Evolutionary conservation across 2,888 invertebrate genomes (phyloP), one percentile per base, ranked within the genome.

Genomic region (Cheilosia impressa): DNA sequence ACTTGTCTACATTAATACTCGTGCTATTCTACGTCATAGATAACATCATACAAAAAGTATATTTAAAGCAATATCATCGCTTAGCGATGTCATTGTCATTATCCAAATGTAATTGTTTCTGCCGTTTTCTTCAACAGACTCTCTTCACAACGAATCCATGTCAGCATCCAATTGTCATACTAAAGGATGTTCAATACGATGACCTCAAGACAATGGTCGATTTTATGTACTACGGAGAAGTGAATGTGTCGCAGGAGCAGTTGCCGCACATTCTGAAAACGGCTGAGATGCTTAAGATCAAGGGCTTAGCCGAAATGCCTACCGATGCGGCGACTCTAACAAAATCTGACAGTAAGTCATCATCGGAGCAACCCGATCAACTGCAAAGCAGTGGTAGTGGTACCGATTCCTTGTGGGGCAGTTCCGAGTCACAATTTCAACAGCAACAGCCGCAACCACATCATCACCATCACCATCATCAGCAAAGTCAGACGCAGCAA

Each of bases 171-270:
- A 97, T 97, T 89, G 97, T 97, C 62, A 97, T 97, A 89, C 93
- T 97, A 58, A 97, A 97, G 92, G 97, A 97, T 93, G 96, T 97
- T 10, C 96, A 96, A 89, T 97, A 96, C 90, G 94, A 95, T 63
- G 97, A 97, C 92, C 94, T 97, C 77, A 96, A 96, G 90, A 96
- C 96, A 34, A 96, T 97, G 94, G 96, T 97, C 10, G 97, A 97
- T 90, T 98, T 97, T 90, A 97, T 98, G 96, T 98, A 98, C 91
- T 96, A 96, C 89, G 98, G 98, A 0, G 97, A 97, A 93, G 97
- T 98, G 7, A 97, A 97, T 92, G 97, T 98, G 38, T 96, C 97
- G 1, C 96, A 97, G 90, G 97, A 97, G 89, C 96, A 97, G 90
- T 93, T 97, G 89, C 96, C 96, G 81, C 94, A 95, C 92, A 95